Base-by-base conservation (phyloP, 2,888 invertebrate genomes). In the Acronicta alni region DNA sequence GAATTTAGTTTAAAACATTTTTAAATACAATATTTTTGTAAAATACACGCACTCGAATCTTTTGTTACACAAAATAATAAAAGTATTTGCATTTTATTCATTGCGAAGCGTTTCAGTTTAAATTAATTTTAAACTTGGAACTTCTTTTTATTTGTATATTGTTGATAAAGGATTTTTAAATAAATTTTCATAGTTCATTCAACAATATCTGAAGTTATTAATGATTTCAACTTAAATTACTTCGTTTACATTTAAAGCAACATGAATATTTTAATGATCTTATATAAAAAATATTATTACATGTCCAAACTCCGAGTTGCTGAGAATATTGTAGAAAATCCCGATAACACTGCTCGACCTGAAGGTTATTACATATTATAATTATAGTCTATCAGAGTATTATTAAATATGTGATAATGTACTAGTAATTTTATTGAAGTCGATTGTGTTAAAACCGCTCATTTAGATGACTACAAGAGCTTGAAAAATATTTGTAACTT, bases 21-120 rank as follows among this genome's bases (percentile, higher is more conserved):
- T 47, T 4, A 0, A 43, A 10, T 4, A 1, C 9, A 17, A 49
- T 7, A 16, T 4, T 4, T 32, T 38, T 8, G 10, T 32, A 6
- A 15, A 52, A 32, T 32, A 7, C 20, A 9, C 16, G 1, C 15
- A 26, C 32, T 9, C 3, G n/a, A 26, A 35, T 20, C 1, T 30
- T 32, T 39, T 15, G 4, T 16, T 6, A 4, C 41, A 37, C 37
- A 2, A 55, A 42, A 20, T 14, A 12, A 20, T 35, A 0, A 0
- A 30, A 16, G 32, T 42, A 6, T 32, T 39, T 16, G 3, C 14
- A 38, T 43, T 44, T 12, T 53, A 54, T 53, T 39, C 12, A 43
- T 37, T 30, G 6, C 12, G 30, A 30, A 23, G 37, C 16, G 14
- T 23, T 38, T 59, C 8, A 23, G n/a, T n/a, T 16, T n/a, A 10